These are phyloP conservation scores for Mormyrus hasselquistii DNA, from an alignment of 2,797 vertebrate genomes.

Conservation along the genomic window DNA sequence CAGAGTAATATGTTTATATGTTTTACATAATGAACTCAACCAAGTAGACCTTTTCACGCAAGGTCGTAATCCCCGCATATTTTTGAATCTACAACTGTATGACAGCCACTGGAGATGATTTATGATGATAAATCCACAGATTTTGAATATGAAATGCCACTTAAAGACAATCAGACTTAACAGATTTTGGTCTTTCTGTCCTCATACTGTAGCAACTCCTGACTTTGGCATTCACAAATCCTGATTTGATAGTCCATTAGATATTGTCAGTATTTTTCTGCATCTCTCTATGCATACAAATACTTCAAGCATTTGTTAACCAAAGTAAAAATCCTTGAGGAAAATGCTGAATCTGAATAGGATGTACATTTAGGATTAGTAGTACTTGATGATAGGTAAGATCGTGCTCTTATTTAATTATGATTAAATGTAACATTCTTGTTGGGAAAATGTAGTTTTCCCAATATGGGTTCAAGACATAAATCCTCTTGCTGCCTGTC, in stretches of 20 bases:
- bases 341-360: background rate
- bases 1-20: background rate
- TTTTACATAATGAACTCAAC: background rate
- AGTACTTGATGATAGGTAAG: background rate
- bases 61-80: background rate
- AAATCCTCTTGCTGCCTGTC: background rate
- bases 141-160: background rate
- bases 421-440: background rate
- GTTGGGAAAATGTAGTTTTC: background rate
- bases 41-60: background rate
- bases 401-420: background rate
- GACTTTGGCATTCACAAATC: background rate
- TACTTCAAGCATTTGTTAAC: background rate
- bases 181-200: background rate
- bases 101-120: background rate
- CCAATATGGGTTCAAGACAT: background rate
- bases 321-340: background rate
- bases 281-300: background rate
- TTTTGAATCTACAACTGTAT: background rate
- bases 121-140: background rate
- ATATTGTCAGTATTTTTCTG: background rate
- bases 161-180: background rate
- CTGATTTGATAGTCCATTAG: background rate
- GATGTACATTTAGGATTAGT: background rate
- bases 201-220: background rate